Evolutionary conservation across 2,888 invertebrate species (phyloP), one percentile per base, ranked within the genome.

Genomic region (Patella caerulea): DNA sequence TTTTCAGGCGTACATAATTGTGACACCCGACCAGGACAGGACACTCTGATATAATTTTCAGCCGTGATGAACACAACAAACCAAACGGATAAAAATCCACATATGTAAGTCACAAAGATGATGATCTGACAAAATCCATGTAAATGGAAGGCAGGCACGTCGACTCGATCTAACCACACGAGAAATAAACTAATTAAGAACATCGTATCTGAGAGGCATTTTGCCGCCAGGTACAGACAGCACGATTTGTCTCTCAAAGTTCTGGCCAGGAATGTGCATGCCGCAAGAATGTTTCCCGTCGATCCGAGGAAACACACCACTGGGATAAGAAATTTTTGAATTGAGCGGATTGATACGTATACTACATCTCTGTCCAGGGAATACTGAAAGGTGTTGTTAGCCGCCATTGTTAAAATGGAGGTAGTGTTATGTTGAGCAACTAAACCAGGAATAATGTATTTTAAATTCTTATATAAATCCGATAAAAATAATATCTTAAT

Each of bases 51-150:
- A 89, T 95, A 96, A 19, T 96, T 93, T 89, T 97, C 96, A 2
- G 95, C 93, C 0, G 96, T 96, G 88, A 97, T 96, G 0, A 96
- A 95, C 11, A 96, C 95, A 24, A 96, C 95, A 79, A 96, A 93
- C 96, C 96, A 97, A 0, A 95, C 95, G 85, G 96, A 96, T 78
- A 95, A 92, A 88, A 95, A 95, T 87, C 95, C 95, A 81, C 95
- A 94, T 77, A 95, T 93, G 86, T 94, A 94, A 53, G 84, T 81
- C 65, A 83, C 77, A 73, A 85, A 88, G 7, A 86, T 83, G 34
- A 84, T 81, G 11, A 83, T 78, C 71, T 83, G 82, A 53, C 87
- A 87, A 24, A 86, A 81, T 3, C 93, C 93, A 17, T 93, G 69
- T 91, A 92, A 72, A 76, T 83, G 81, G 72, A 83, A 82, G n/a